Percentiles rank a stretch among this genome's conserved stretches.
Evolutionary conservation across 2,113 vertebrate genomes (phyloP).

Genomic region (Gobiocypris rarus): DNA sequence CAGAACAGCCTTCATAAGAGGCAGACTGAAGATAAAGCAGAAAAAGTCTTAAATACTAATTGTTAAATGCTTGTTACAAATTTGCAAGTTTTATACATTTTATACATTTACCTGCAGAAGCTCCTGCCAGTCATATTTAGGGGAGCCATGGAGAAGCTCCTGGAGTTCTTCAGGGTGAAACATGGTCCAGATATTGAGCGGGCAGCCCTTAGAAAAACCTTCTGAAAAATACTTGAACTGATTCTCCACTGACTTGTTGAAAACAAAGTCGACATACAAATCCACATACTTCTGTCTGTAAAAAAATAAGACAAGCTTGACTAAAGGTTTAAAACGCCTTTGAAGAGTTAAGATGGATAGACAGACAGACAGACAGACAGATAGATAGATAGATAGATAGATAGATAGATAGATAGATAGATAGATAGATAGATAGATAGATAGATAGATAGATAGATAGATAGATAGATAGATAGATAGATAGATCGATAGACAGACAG

Average conservation of each 20-base stretch:
- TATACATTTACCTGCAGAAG: conserved; percentile 60
- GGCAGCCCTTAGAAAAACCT: conserved; percentile 72
- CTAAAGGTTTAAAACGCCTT: too few species aligned
- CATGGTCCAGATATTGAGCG: conserved; percentile 60
- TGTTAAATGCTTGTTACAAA: not conserved
- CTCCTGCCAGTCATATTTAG: conserved; percentile 64
- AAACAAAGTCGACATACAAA: conserved; percentile 66
- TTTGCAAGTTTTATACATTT: not conserved
- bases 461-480: too few species aligned
- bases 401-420: too few species aligned
- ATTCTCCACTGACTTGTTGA: conserved; percentile 65
- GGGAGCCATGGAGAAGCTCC: conserved; percentile 62
- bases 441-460: too few species aligned
- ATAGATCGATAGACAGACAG: too few species aligned
- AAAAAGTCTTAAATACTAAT: not conserved
- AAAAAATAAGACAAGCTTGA: not conserved
- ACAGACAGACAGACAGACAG: too few species aligned
- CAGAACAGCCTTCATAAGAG: fast-evolving
- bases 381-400: too few species aligned
- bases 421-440: too few species aligned
- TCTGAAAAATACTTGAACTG: conserved; percentile 65
- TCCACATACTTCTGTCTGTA: conserved; percentile 70
- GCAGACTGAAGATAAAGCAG: conserved; percentile 60
- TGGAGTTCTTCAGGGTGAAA: conserved; percentile 70
- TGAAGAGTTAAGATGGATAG: too few species aligned